phyloP scores from a whole-genome alignment of 2,797 vertebrate genomes.

The Micromesistius poutassou region DNA sequence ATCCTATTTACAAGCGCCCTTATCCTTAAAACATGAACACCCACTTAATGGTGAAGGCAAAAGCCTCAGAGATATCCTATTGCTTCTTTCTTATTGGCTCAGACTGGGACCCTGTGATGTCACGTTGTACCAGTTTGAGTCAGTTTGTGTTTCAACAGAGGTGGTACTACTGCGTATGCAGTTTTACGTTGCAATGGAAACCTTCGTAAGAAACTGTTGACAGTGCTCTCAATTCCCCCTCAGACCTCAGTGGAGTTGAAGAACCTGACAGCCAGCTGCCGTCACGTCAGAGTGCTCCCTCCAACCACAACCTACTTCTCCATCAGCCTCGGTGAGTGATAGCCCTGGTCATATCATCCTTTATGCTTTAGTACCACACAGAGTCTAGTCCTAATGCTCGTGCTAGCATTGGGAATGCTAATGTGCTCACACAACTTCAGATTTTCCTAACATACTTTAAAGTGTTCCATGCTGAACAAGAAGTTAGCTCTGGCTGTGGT shows the following conservation, averaged over 20 bases:
- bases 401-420: too few species aligned
- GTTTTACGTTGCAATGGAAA: not conserved
- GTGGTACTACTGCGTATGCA: not conserved
- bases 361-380: not conserved
- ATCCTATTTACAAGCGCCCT: not conserved
- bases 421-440: too few species aligned
- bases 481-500: too few species aligned
- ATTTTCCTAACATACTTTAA: not conserved
- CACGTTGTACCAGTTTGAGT: not conserved
- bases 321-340: conserved; percentile 82
- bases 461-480: not conserved
- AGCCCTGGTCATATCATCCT: too few species aligned
- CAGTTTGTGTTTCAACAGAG: not conserved
- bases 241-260: conserved; percentile 83
- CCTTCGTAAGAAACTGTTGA: too few species aligned
- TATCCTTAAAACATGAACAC: not conserved
- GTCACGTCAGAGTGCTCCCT: conserved; percentile 82
- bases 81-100: not conserved
- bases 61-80: not conserved
- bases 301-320: conserved; percentile 84
- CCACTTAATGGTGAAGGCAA: not conserved
- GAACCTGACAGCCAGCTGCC: conserved; percentile 83
- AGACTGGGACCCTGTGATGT: not conserved
- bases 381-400: not conserved
- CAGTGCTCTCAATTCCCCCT: not conserved